Evolutionary conservation across 1,140 invertebrate species (phyloP).

Genomic region (Zaprionus capensis): DNA sequence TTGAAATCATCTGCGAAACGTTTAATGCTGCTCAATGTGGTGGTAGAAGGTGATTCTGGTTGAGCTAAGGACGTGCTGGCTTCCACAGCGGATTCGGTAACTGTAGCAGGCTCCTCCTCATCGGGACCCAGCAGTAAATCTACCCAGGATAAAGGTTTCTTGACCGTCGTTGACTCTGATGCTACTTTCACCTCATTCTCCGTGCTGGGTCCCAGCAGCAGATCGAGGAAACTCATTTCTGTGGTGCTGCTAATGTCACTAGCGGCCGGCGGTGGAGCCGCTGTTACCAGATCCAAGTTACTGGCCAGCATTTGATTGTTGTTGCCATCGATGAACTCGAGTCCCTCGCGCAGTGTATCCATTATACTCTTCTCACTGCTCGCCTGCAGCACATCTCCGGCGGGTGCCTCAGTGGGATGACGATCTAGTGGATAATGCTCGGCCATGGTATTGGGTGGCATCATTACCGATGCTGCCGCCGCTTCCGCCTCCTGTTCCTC

Average conservation of each 20-base stretch:
- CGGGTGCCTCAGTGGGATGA: slow-evolving; percentile 56
- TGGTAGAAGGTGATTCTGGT: slow-evolving; percentile 4
- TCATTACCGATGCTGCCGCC: slow-evolving; percentile 27
- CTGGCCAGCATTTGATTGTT: slow-evolving; percentile 76
- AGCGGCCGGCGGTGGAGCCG: neutral
- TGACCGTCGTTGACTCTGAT: slow-evolving; percentile 42
- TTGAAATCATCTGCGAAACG: slow-evolving; percentile 72
- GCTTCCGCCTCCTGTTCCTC: slow-evolving; percentile 60
- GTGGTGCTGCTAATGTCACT: slow-evolving; percentile 40
- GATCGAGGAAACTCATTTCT: slow-evolving; percentile 64
- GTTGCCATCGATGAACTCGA: slow-evolving; percentile 81
- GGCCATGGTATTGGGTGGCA: slow-evolving; percentile 54
- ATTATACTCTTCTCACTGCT: slow-evolving; percentile 80
- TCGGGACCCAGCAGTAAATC: slow-evolving; percentile 74
- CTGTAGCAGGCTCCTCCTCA: slow-evolving; percentile 54
- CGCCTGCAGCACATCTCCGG: slow-evolving; percentile 36
- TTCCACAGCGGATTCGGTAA: slow-evolving; percentile 35
- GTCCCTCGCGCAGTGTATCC: slow-evolving; percentile 76
- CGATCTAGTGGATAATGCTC: slow-evolving; percentile 73
- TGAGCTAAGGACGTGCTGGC: slow-evolving; percentile 17
- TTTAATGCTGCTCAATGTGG: slow-evolving; percentile 54
- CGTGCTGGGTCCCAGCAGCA: slow-evolving; percentile 68
- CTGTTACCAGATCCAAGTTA: slow-evolving; percentile 62
- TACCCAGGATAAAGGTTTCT: slow-evolving; percentile 73
- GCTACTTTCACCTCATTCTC: slow-evolving; percentile 12